Evolutionary conservation across 2,797 vertebrate species (phyloP), one percentile per base, ranked within the genome.

Genomic region (Cirrhinus mrigala): DNA sequence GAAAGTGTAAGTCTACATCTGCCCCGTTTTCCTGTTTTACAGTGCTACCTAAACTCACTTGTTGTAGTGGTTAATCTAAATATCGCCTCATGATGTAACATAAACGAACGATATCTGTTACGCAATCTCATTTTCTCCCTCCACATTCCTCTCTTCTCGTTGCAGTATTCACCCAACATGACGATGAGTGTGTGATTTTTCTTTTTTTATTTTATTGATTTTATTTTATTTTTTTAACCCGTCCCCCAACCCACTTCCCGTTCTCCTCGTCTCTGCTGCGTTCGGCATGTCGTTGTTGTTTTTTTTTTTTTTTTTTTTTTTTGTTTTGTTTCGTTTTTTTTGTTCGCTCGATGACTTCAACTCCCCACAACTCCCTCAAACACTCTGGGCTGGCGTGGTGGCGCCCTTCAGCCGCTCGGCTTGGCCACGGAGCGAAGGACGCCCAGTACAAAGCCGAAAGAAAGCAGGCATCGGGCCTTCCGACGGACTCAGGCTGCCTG

Each of bases 121-220:
- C 8, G 3, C 12, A 68, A 22, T 11, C 33, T 77, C 29, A 58
- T 92, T 71, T 71, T 91, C 90, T 91, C 66, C 88, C 88, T 88
- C 86, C 46, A 33, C 48, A 1, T 48, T 54, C 64, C 90, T 89
- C 82, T 94, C 87, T 94, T 88, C 90, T 96, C 92, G 95, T 94
- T 92, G 88, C 95, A 95, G 96, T 97, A 96, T 92, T 96, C 95
- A 81, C 96, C 96, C 84, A 96, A 95, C 93, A 95, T 96, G 96
- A 95, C 96, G 85, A 95, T 96, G 96, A 97, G 96, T 89, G 95
- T 96, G 94, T 96, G 95, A 96, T 90, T 91, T 96, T 97, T 97
- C 96, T 95, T 98, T 94, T 94, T 90, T 87, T 89, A 64, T 92
- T 91, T 88, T 91, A 40, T 91, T 46, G 44, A 46, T 84, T 93